These are phyloP conservation scores for Sinohyriopsis cumingii DNA, from an alignment of 2,888 invertebrate species.

Conservation along the genomic window DNA sequence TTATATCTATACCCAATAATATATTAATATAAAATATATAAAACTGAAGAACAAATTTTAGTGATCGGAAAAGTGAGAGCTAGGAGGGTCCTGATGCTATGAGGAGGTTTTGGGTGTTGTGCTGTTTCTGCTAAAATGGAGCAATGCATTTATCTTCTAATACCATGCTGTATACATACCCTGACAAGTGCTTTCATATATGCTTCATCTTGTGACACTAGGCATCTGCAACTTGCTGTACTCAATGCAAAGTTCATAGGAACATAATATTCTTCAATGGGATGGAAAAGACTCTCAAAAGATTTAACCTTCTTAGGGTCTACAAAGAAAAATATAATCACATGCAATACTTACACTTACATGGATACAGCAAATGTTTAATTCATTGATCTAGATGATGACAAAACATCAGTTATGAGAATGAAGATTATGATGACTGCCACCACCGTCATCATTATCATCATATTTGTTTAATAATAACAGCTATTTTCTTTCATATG, in stretches of 20 bases:
- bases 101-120: no score
- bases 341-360: not conserved
- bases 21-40: not conserved
- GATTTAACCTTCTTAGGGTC: slow-evolving; percentile 47
- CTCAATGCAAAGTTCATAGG: slow-evolving; percentile 90
- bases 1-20: not conserved
- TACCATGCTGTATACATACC: slow-evolving; percentile 42
- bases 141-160: no score
- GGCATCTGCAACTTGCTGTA: slow-evolving; percentile 86
- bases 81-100: no score
- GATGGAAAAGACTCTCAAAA: slow-evolving; percentile 61
- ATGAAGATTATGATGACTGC: no score
- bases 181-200: slow-evolving; percentile 58
- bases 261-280: slow-evolving; percentile 78
- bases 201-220: slow-evolving; percentile 79
- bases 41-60: no score
- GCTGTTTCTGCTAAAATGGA: no score
- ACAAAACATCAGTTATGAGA: no score
- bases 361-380: not conserved
- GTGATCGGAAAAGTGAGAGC: no score
- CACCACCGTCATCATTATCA: no score
- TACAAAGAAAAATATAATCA: slow-evolving; percentile 20
- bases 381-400: no score
- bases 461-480: no score
- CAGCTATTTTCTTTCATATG: no score